Evolutionary conservation across 2,888 invertebrate species (phyloP).

Genomic region (Trypoxylon attenuatum): DNA sequence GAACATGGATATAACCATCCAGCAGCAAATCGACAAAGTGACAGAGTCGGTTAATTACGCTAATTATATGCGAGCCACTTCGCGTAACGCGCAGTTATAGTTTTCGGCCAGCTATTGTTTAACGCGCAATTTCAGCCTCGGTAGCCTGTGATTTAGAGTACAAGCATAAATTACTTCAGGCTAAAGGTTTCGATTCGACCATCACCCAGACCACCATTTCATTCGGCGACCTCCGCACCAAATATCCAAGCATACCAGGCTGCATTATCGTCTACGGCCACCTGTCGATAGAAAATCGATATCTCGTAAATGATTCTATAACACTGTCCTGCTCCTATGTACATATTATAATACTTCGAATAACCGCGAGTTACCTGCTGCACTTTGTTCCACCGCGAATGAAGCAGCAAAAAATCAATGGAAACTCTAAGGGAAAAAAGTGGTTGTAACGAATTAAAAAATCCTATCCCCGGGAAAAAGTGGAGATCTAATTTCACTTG

Average conservation of each 20-base stretch:
- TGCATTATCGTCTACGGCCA: constrained; percentile 46
- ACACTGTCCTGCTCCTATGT: constrained; percentile 32
- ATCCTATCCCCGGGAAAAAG: constrained; percentile 9
- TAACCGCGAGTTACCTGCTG: no score
- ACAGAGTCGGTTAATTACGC: constrained; percentile 43
- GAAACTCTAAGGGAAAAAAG: no score
- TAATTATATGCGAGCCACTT: constrained; percentile 53
- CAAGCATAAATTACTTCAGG: constrained; percentile 61
- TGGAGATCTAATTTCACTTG: no score
- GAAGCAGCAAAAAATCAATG: no score
- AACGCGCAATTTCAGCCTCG: constrained; percentile 56
- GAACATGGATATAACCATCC: not conserved
- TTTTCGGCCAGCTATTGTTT: constrained; percentile 52
- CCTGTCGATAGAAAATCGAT: constrained; percentile 50
- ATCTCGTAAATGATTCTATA: constrained; percentile 40
- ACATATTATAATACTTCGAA: no score
- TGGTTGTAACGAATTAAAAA: constrained; percentile 3
- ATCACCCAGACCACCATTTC: constrained; percentile 39
- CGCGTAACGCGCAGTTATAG: constrained; percentile 41
- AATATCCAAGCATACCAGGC: constrained; percentile 28
- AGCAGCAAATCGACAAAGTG: constrained; percentile 12
- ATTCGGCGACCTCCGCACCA: constrained; percentile 27
- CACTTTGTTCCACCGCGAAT: no score
- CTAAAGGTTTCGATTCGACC: constrained; percentile 39
- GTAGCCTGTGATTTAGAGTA: constrained; percentile 58